A percentile compares a stretch with the other conserved stretches of the same genome.
These are phyloP conservation scores for Ahaetulla prasina DNA, from an alignment of 2,113 vertebrate genomes.

Conservation along the genomic window DNA sequence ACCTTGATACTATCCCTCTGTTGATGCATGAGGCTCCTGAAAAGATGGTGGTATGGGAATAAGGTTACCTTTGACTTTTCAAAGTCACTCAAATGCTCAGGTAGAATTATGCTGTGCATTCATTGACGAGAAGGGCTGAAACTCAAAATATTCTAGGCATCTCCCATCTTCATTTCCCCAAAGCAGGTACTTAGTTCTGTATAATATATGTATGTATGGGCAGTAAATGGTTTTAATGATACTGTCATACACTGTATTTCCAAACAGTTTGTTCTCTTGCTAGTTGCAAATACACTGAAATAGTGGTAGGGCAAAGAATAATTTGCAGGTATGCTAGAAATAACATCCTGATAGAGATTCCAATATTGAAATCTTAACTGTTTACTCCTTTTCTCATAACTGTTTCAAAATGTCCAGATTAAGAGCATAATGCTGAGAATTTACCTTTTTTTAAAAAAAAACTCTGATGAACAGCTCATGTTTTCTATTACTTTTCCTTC, in stretches of 20 bases:
- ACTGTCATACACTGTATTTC: neutral
- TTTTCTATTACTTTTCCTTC: neutral
- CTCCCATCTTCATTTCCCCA: neutral
- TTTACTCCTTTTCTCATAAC: neutral
- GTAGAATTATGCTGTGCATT: slow-evolving; percentile 22
- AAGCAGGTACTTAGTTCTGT: neutral
- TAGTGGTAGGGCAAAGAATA: neutral
- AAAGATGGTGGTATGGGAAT: neutral
- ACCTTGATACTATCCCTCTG: neutral
- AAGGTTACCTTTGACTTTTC: neutral
- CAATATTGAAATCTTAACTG: neutral
- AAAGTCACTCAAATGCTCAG: slow-evolving; percentile 26
- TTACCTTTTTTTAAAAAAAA: neutral
- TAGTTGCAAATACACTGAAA: neutral
- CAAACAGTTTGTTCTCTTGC: neutral
- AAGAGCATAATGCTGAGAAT: neutral
- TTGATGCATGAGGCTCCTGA: neutral
- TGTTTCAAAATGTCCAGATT: neutral
- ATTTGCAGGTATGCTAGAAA: neutral
- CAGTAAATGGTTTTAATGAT: neutral
- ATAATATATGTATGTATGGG: neutral
- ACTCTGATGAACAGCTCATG: neutral
- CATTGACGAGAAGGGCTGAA: slow-evolving; percentile 19
- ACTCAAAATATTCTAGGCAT: neutral
- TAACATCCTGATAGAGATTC: neutral